These are phyloP conservation scores for Pipistrellus nathusii DNA, from an alignment of 2,797 vertebrate species.

Conservation along the genomic window DNA sequence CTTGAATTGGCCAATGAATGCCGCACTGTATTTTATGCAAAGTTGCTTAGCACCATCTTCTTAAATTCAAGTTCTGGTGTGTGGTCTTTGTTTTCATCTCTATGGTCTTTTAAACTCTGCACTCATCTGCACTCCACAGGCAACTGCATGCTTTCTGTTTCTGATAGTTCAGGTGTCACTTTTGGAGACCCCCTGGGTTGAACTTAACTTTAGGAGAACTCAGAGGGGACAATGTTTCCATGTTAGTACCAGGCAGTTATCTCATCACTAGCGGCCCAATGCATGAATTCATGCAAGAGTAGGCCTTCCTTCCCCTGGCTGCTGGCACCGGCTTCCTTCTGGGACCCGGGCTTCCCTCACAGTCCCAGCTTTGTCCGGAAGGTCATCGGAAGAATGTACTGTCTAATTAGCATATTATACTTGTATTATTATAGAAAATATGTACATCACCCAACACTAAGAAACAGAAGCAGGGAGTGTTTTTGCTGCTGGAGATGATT, in stretches of 20 bases:
- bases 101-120: background rate
- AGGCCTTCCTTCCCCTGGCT: no score
- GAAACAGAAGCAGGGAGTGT: background rate
- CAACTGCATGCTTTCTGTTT: conserved; percentile 31
- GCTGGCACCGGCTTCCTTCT: no score
- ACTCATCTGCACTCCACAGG: background rate
- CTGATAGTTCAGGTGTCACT: background rate
- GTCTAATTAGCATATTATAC: no score
- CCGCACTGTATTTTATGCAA: background rate
- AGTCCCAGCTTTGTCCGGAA: no score
- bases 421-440: no score
- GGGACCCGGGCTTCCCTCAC: no score
- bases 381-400: fast-evolving
- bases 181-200: background rate
- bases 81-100: background rate
- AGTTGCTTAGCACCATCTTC: background rate
- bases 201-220: conserved; percentile 24
- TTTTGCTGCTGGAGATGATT: background rate
- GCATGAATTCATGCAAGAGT: no score
- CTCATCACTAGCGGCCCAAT: background rate
- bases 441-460: background rate
- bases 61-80: background rate
- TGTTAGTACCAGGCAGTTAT: background rate
- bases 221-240: background rate
- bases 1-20: background rate